Evolutionary conservation across 2,797 vertebrate species (phyloP).

Genomic region (Chromis chromis): DNA sequence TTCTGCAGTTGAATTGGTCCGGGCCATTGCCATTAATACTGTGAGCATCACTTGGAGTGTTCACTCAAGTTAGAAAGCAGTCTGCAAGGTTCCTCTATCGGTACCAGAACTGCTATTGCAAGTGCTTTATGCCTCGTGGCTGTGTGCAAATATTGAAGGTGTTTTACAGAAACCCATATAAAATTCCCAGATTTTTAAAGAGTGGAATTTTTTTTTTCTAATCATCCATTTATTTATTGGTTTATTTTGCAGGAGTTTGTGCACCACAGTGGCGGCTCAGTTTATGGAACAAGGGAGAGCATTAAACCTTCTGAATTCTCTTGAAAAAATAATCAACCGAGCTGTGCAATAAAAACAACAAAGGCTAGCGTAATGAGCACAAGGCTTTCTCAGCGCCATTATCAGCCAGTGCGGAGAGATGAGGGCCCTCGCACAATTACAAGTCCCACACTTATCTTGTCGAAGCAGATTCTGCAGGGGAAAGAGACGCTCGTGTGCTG

Average conservation of each 20-base stretch:
- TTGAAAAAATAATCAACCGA: constrained; percentile 75
- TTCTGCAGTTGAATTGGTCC: constrained; percentile 51
- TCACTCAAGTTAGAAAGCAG: constrained; percentile 60
- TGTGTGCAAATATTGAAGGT: constrained; percentile 49
- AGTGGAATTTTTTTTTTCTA: constrained; percentile 15
- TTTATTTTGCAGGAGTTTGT: constrained; percentile 52
- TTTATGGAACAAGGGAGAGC: constrained; percentile 64
- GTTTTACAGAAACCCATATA: constrained; percentile 38
- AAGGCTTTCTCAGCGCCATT: constrained; percentile 78
- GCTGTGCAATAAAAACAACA: constrained; percentile 78
- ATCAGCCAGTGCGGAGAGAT: constrained; percentile 78
- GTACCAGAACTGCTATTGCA: constrained; percentile 21
- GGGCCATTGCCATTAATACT: constrained; percentile 60
- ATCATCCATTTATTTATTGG: constrained; percentile 56
- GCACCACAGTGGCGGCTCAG: constrained; percentile 33
- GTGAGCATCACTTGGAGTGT: constrained; percentile 44
- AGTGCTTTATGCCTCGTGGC: constrained; percentile 28
- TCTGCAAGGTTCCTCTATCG: constrained; percentile 56
- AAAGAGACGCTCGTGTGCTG: constrained; percentile 42
- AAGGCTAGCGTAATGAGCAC: constrained; percentile 81
- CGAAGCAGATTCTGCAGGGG: constrained; percentile 78
- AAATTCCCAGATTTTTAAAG: constrained; percentile 34
- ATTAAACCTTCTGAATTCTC: constrained; percentile 71
- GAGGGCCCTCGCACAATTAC: constrained; percentile 82
- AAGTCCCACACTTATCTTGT: constrained; percentile 84